phyloP scores from a whole-genome alignment of 53 echinoderm and acorn worm species.

The Apostichopus leukothele region DNA sequence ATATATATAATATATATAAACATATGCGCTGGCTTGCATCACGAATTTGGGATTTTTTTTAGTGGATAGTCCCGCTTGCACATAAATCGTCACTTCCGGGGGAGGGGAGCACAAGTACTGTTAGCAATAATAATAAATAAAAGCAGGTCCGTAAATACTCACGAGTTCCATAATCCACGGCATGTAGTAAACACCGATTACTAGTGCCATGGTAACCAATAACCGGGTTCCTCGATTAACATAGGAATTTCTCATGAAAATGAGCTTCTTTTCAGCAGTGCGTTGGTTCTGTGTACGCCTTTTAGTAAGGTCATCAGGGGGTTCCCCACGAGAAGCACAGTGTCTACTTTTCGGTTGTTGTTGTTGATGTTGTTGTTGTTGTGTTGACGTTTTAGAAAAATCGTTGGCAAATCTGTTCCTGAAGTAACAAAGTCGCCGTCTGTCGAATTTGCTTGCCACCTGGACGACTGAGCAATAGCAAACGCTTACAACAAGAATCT shows the following conservation, averaged over 20 bases:
- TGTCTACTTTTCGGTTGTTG: too few species aligned
- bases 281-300: too few species aligned
- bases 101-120: too few species aligned
- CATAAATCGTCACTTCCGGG: too few species aligned
- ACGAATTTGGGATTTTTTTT: too few species aligned
- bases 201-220: constrained; percentile 63
- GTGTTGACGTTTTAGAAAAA: background rate
- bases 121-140: too few species aligned
- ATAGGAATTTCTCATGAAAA: constrained; percentile 60
- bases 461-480: constrained; percentile 58
- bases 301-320: too few species aligned
- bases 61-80: too few species aligned
- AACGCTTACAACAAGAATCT: constrained; percentile 55
- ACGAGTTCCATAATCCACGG: constrained; percentile 72
- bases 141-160: constrained; percentile 33
- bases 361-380: too few species aligned
- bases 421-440: constrained; percentile 34
- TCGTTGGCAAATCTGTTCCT: constrained; percentile 2
- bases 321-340: too few species aligned
- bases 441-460: constrained; percentile 56
- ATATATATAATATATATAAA: too few species aligned
- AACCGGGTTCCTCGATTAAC: constrained; percentile 72
- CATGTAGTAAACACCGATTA: constrained; percentile 68
- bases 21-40: too few species aligned
- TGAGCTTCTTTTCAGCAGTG: background rate